Evolutionary conservation across 2,888 invertebrate species (phyloP).

Genomic region (Oligia fasciuncula): DNA sequence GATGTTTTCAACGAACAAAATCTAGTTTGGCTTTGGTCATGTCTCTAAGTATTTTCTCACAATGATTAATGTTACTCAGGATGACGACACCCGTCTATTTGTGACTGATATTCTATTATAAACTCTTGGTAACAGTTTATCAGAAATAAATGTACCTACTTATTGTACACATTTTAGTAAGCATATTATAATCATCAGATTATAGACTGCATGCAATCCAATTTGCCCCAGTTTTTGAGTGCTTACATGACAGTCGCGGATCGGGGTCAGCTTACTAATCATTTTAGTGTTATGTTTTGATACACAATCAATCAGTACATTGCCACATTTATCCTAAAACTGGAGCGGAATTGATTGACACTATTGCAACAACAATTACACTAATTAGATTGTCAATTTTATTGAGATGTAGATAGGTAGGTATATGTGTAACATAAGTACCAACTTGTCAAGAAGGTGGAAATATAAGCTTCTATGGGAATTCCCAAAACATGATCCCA

Average conservation of each 20-base stretch:
- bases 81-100: constrained; percentile 68
- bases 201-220: constrained; percentile 70
- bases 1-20: constrained; percentile 38
- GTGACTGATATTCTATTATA: constrained; percentile 69
- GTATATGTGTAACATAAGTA: not conserved
- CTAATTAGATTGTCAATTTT: constrained; percentile 34
- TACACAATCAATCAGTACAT: constrained; percentile 77
- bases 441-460: not conserved
- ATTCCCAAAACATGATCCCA: constrained; percentile 27
- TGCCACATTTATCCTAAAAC: constrained; percentile 78
- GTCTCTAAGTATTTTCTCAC: constrained; percentile 50
- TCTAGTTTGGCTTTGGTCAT: constrained; percentile 39
- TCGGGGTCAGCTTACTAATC: constrained; percentile 86
- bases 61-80: constrained; percentile 67
- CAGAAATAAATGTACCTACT: constrained; percentile 23
- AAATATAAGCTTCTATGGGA: constrained; percentile 37
- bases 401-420: not conserved
- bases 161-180: constrained; percentile 63
- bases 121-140: constrained; percentile 61
- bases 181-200: constrained; percentile 65
- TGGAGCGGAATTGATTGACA: constrained; percentile 59
- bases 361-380: constrained; percentile 32
- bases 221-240: constrained; percentile 82
- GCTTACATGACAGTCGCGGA: constrained; percentile 83
- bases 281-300: constrained; percentile 77